Percentiles rank a stretch among this genome's conserved stretches.
Conservation (phyloP, 2,888 invertebrate genomes). For the Acleris emargana region DNA sequence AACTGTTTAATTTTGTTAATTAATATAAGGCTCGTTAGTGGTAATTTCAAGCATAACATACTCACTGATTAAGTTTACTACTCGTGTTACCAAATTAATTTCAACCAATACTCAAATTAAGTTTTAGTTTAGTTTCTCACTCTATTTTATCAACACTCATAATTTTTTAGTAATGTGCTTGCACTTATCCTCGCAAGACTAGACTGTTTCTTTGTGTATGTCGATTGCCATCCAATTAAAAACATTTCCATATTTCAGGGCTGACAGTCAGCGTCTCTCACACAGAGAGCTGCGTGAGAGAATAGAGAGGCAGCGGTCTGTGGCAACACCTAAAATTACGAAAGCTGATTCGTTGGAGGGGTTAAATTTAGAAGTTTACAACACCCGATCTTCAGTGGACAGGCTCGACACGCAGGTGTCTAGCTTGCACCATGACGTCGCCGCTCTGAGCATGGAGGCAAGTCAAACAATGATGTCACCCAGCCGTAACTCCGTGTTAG, state of each 20-base stretch:
- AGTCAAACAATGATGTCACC: slow-evolving; percentile 50
- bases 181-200: slow-evolving; percentile 1
- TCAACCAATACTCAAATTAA: neutral
- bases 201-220: slow-evolving; percentile 1
- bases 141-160: too few species aligned
- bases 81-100: neutral
- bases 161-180: neutral
- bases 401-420: slow-evolving; percentile 92
- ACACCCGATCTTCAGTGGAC: slow-evolving; percentile 85
- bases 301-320: slow-evolving; percentile 87
- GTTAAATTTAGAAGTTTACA: slow-evolving; percentile 82
- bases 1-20: slow-evolving; percentile 31
- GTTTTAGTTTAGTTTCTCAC: too few species aligned
- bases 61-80: slow-evolving; percentile 6
- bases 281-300: slow-evolving; percentile 84
- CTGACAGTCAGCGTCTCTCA: slow-evolving; percentile 70
- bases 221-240: slow-evolving; percentile 5
- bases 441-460: slow-evolving; percentile 92
- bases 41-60: slow-evolving; percentile 7
- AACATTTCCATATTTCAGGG: slow-evolving; percentile 48
- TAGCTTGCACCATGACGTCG: slow-evolving; percentile 93
- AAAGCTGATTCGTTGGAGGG: slow-evolving; percentile 85
- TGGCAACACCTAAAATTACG: slow-evolving; percentile 81
- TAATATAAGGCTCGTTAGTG: slow-evolving; percentile 12
- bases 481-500: slow-evolving; percentile 42